Evolutionary conservation across 2,888 invertebrate genomes (phyloP).

Genomic region (Lasioglossum oenotherae): DNA sequence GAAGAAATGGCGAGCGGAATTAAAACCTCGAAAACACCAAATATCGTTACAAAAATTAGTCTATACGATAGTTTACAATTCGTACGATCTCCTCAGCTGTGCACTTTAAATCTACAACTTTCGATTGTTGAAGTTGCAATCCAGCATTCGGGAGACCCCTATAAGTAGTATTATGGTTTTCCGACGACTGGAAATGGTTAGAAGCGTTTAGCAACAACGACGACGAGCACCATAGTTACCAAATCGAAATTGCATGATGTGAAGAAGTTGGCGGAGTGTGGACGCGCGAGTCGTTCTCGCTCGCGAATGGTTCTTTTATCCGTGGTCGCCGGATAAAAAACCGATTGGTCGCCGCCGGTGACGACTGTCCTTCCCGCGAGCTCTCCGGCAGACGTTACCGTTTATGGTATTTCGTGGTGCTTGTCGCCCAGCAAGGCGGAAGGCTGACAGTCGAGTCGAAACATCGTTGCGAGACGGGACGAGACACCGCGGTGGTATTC

Average conservation of each 20-base stretch:
- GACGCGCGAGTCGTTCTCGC: background rate
- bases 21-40: too few species aligned
- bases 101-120: too few species aligned
- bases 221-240: background rate
- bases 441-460: conserved; percentile 29
- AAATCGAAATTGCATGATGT: background rate
- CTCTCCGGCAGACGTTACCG: conserved; percentile 56
- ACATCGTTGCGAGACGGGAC: background rate
- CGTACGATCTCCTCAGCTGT: too few species aligned
- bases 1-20: too few species aligned
- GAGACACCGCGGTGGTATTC: conserved; percentile 1
- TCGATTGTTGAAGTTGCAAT: too few species aligned
- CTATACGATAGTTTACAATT: too few species aligned
- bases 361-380: conserved; percentile 40
- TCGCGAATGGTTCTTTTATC: background rate
- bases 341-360: conserved; percentile 24
- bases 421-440: conserved; percentile 39
- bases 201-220: background rate
- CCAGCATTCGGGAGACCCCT: too few species aligned
- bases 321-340: background rate
- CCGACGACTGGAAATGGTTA: background rate
- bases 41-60: too few species aligned
- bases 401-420: conserved; percentile 67
- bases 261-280: background rate
- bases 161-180: too few species aligned